Evolutionary conservation across 92 coral and sea anemone genomes (phyloP), one percentile per base, ranked within the genome.

Genomic region (Galaxea fascicularis): DNA sequence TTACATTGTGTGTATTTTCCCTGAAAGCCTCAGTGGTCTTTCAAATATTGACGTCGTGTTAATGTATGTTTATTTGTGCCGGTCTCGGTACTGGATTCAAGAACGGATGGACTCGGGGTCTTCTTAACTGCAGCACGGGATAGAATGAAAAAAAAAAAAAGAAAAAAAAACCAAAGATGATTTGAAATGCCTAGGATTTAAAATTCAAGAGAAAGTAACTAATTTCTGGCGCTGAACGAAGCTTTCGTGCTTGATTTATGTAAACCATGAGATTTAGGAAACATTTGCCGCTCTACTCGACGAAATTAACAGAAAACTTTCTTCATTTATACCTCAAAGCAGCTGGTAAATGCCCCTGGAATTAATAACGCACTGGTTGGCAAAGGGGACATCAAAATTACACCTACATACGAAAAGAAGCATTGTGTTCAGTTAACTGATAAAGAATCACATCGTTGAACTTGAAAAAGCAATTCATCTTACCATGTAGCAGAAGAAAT

Each of bases 271-370:
- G 52, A 28, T 24, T 77, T 22, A 49, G 44, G 45, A 64, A n/a
- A 64, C 49, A 26, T 39, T 77, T 26, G 8, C 21, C 25, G 47
- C 45, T 8, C 26, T 26, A 51, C 28, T 27, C 10, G 49, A 49
- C n/a, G 1, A 30, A 27, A 24, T 10, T 45, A 26, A 26, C 11
- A 26, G 15, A 21, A 39, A 54, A 62, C 60, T 20, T 29, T 28
- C 18, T 20, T 15, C 51, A 16, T 46, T 17, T 10, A 12, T 70
- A 82, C 86, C 78, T 82, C 22, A 39, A 71, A 60, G 60, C 86
- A 82, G 35, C 29, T 3, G 28, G 70, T 10, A 57, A 82, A 82
- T 9, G 52, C 5, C 16, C 77, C 86, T 71, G 78, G 11, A 28
- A 21, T 20, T 28, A 82, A 39, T 1, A 59, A 39, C 16, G 58